Base-by-base conservation (phyloP, 1,140 invertebrate genomes). In the Paraescarpia echinospica region DNA sequence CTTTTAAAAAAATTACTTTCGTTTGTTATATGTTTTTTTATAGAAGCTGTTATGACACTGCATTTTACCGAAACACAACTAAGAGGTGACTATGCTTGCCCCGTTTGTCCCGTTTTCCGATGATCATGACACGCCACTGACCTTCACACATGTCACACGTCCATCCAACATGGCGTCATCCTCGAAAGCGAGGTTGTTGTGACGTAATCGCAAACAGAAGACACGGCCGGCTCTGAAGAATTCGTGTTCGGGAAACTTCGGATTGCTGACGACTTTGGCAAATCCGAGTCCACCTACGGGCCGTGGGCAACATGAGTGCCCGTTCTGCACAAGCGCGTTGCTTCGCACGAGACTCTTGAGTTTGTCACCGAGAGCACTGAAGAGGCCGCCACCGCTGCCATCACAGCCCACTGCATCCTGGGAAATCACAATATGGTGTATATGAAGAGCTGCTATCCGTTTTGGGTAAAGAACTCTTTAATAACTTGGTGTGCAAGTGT, bases 161-260 rank as follows among this genome's bases (percentile, higher is more conserved):
- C 51, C 92, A 51, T 92, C 92, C 88, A 51, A 89, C 41, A 77
- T 34, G 33, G 92, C 88, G 88, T 92, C 92, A n/a, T 92, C 92
- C 35, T 34, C 33, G 88, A 88, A 92, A n/a, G 92, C 33, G 4
- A 92, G 92, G 41, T 92, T 92, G 41, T 92, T 92, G 92, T 92
- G 92, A 88, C 92, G 92, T 33, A 92, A 88, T 33, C 92, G 41
- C 33, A 92, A 22, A 34, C 48, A 34, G 77, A 92, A 88, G 31
- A 92, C n/a, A n/a, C 92, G 51, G 31, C 92, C 92, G 33, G 41
- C 4, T 12, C 35, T 59, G 92, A 92, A 92, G 92, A 92, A 92
- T 18, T 34, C 33, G 59, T 92, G 92, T 31, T 77, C 33, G 33
- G 92, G 92, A 92, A 92, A 92, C 34, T 34, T 31, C 9, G 92